A percentile compares a stretch with the other conserved stretches of the same genome.
Conservation (phyloP, 2,888 invertebrate genomes). For the Cerastoderma edule region DNA sequence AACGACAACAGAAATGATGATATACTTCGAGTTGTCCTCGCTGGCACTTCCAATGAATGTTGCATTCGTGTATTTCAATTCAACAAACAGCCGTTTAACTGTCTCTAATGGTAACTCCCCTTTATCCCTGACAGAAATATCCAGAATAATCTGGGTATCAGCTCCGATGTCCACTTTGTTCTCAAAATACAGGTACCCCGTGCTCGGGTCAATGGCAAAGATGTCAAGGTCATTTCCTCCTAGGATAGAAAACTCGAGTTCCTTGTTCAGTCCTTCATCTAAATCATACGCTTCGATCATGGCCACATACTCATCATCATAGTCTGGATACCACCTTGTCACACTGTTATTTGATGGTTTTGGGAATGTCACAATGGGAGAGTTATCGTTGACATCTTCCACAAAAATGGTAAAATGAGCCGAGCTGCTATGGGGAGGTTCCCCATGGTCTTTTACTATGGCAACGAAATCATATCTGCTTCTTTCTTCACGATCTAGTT, state of each 20-base stretch:
- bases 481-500: constrained; percentile 70
- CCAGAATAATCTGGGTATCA: constrained; percentile 54
- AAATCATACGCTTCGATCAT: constrained; percentile 61
- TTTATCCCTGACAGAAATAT: constrained; percentile 62
- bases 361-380: constrained; percentile 73
- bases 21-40: constrained; percentile 37
- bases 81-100: constrained; percentile 37
- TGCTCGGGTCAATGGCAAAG: constrained; percentile 44
- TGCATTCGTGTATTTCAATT: constrained; percentile 58
- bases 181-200: constrained; percentile 44
- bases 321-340: constrained; percentile 56
- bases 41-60: constrained; percentile 20
- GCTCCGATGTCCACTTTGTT: constrained; percentile 52
- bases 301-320: constrained; percentile 50
- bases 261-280: constrained; percentile 64
- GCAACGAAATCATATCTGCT: constrained; percentile 69
- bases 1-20: constrained; percentile 56
- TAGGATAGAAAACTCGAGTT: constrained; percentile 58
- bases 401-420: constrained; percentile 67
- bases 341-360: constrained; percentile 69
- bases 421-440: constrained; percentile 61
- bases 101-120: constrained; percentile 47
- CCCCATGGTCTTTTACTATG: constrained; percentile 67
- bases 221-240: constrained; percentile 63
- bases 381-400: constrained; percentile 71